Evolutionary conservation across 2,888 invertebrate species (phyloP).

Genomic region (Augochlorella aurata): DNA sequence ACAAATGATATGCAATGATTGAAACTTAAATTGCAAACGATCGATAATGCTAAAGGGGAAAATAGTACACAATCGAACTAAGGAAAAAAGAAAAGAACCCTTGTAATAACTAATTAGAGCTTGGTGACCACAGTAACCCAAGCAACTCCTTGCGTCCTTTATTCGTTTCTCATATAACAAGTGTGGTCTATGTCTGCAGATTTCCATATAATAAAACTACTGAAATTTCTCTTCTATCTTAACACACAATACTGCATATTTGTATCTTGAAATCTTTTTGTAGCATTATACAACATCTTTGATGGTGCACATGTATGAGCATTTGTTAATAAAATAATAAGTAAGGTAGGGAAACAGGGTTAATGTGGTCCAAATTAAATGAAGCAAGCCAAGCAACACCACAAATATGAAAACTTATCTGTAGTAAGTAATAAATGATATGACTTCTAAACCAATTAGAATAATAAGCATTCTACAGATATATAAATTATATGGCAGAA

Average conservation of each 20-base stretch:
- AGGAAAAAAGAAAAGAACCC: slow-evolving; percentile 56
- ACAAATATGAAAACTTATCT: slow-evolving; percentile 68
- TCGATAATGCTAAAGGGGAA: slow-evolving; percentile 54
- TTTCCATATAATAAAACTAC: slow-evolving; percentile 41
- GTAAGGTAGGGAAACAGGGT: slow-evolving; percentile 79
- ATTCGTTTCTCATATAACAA: slow-evolving; percentile 54
- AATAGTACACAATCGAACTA: slow-evolving; percentile 37
- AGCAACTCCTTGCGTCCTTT: slow-evolving; percentile 76
- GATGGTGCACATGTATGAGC: slow-evolving; percentile 76
- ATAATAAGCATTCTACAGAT: slow-evolving; percentile 69
- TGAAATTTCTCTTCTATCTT: slow-evolving; percentile 50
- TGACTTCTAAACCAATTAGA: slow-evolving; percentile 57
- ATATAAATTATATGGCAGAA: slow-evolving; percentile 59
- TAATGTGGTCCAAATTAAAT: slow-evolving; percentile 80
- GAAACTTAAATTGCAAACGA: slow-evolving; percentile 66
- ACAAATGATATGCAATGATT: slow-evolving; percentile 63
- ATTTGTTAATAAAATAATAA: slow-evolving; percentile 77
- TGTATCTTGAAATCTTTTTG: slow-evolving; percentile 53
- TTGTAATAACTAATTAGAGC: slow-evolving; percentile 76
- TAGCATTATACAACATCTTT: slow-evolving; percentile 55
- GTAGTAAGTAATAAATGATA: slow-evolving; percentile 60
- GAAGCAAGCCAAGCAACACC: slow-evolving; percentile 78
- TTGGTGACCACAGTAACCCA: slow-evolving; percentile 81
- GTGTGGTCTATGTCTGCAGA: slow-evolving; percentile 64
- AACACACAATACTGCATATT: slow-evolving; percentile 60